A percentile compares a stretch with the other conserved stretches of the same genome.
phyloP scores from a whole-genome alignment of 2,113 vertebrate genomes.

The Loxodonta africana region DNA sequence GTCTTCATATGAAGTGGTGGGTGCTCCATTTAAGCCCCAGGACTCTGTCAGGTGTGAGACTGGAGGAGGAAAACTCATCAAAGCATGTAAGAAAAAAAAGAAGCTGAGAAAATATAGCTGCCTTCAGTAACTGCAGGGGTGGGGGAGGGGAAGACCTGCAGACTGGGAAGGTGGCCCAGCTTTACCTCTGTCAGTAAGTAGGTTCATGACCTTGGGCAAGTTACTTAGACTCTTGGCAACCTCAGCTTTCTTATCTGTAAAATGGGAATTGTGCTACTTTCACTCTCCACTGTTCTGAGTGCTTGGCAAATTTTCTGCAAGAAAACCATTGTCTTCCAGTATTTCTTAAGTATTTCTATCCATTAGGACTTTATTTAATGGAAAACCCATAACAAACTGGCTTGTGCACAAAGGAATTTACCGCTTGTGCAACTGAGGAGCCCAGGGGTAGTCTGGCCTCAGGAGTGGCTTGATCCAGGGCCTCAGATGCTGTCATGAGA shows the following conservation, averaged over 20 bases:
- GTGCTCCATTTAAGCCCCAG: neutral
- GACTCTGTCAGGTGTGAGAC: neutral
- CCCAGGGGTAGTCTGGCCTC: neutral
- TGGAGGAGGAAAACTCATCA: neutral
- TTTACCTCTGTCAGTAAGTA: neutral
- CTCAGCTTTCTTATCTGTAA: neutral
- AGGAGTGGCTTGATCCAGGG: neutral
- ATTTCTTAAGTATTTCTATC: neutral
- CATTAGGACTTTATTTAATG: neutral
- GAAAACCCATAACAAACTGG: neutral
- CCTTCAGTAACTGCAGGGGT: neutral
- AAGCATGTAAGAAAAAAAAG: neutral
- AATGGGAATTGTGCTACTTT: neutral
- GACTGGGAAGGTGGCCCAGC: fast-evolving
- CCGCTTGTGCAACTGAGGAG: neutral
- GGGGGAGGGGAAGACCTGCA: neutral
- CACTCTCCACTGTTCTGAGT: neutral
- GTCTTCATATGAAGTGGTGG: neutral
- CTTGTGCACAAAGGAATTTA: neutral
- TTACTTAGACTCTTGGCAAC: fast-evolving
- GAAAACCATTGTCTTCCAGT: neutral
- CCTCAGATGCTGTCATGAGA: neutral
- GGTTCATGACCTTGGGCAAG: neutral
- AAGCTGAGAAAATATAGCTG: neutral
- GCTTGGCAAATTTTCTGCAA: neutral